Conservation (phyloP, 2,113 vertebrate species). For the Hoplias malabaricus region DNA sequence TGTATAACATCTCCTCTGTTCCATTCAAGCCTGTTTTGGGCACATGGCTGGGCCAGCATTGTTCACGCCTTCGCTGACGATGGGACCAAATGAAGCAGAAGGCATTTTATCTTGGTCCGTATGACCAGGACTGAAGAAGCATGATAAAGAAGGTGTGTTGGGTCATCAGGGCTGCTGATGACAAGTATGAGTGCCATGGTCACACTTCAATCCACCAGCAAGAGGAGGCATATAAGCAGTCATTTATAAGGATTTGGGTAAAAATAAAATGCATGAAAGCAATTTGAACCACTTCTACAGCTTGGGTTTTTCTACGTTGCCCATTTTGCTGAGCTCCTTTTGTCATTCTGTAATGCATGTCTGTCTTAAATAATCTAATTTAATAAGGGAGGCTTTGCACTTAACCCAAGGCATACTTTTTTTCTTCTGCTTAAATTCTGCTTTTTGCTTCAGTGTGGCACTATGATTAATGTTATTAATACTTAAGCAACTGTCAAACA, state of each 20-base stretch:
- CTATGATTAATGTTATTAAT: too few species aligned
- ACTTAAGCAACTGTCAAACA: too few species aligned
- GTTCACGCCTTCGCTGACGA: conserved; percentile 28
- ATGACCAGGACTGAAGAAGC: conserved; percentile 56
- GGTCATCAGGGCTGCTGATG: conserved; percentile 69
- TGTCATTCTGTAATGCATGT: neutral
- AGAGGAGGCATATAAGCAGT: too few species aligned
- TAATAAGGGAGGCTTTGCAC: too few species aligned
- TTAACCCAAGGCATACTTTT: too few species aligned
- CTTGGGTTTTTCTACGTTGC: neutral
- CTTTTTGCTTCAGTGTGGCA: too few species aligned
- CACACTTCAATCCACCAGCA: conserved; percentile 23
- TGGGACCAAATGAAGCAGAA: conserved; percentile 38
- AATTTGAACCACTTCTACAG: neutral
- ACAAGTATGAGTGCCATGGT: conserved; percentile 55
- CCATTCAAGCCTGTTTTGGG: neutral
- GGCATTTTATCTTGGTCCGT: conserved; percentile 72
- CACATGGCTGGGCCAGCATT: neutral
- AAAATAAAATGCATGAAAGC: too few species aligned
- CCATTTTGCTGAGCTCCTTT: too few species aligned
- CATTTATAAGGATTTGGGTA: too few species aligned
- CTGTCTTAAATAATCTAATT: too few species aligned
- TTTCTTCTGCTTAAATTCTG: too few species aligned
- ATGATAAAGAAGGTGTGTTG: conserved; percentile 65
- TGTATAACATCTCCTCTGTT: neutral